These are phyloP conservation scores for Oreochromis spilurus DNA, from an alignment of 2,113 vertebrate species.

Conservation along the genomic window DNA sequence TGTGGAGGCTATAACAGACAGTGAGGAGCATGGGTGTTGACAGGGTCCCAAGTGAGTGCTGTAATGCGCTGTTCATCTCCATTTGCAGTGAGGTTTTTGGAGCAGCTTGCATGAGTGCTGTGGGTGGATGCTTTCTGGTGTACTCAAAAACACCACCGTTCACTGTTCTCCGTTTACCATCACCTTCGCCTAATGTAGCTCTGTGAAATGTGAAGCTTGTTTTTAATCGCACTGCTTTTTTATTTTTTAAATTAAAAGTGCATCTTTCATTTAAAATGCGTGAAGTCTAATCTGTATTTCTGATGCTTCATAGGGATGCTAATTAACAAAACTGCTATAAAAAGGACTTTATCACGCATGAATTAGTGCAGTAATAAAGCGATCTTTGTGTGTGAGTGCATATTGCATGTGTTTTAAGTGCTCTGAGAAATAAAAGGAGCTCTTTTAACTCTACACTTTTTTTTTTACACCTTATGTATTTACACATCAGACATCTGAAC, in stretches of 20 bases:
- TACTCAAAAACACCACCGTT: background rate
- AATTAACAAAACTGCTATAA: background rate
- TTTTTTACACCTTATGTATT: background rate
- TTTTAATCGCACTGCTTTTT: background rate
- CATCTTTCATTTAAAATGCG: background rate
- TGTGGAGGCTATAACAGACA: conserved; percentile 58
- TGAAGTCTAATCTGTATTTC: background rate
- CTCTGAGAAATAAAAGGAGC: background rate
- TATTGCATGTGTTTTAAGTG: background rate
- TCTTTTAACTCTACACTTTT: background rate
- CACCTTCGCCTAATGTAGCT: background rate
- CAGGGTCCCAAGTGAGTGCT: conserved; percentile 60
- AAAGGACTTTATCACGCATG: background rate
- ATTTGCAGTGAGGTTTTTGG: conserved; percentile 49
- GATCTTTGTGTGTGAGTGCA: background rate
- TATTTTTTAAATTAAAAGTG: background rate
- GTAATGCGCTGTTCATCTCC: conserved; percentile 68
- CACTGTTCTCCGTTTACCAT: background rate
- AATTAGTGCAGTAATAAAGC: background rate
- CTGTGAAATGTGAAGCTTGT: background rate
- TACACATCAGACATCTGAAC: conserved; percentile 18
- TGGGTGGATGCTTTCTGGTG: background rate
- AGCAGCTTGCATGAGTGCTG: conserved; percentile 2
- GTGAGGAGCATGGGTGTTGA: conserved; percentile 70
- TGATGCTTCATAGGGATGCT: background rate